Conservation (phyloP, 2,888 invertebrate species). For the Brenthis hecate region DNA sequence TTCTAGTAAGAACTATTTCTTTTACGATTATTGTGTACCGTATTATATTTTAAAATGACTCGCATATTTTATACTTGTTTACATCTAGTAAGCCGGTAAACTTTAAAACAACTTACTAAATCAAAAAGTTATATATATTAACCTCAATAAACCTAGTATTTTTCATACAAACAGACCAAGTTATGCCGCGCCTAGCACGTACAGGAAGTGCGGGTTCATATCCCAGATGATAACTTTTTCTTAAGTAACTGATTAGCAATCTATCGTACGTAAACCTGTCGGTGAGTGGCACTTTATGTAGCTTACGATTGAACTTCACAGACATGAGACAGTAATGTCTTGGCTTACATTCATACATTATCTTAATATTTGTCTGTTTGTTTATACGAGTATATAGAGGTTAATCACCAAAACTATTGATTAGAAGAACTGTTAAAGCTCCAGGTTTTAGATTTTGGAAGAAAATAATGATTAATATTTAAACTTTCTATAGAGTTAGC, state of each 20-base stretch:
- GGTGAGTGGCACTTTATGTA: conserved; percentile 27
- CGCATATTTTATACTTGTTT: too few species aligned
- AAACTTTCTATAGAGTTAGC: too few species aligned
- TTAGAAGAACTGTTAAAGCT: too few species aligned
- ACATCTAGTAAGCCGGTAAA: not conserved
- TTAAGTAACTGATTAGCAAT: conserved; percentile 33
- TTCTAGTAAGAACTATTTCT: too few species aligned
- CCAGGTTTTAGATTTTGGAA: too few species aligned
- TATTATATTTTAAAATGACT: too few species aligned
- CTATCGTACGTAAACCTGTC: conserved; percentile 36
- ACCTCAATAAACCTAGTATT: conserved; percentile 1
- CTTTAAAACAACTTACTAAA: not conserved
- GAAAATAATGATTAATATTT: too few species aligned
- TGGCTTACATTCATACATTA: not conserved
- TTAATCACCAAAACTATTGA: too few species aligned
- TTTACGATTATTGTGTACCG: too few species aligned
- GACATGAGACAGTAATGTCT: conserved; percentile 21
- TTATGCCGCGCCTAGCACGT: conserved; percentile 6
- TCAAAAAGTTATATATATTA: not conserved
- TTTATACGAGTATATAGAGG: too few species aligned
- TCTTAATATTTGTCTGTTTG: not conserved
- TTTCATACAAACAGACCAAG: conserved; percentile 21
- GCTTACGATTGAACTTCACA: conserved; percentile 19
- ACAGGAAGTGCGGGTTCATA: conserved; percentile 37
- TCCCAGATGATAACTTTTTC: conserved; percentile 37